Conservation (phyloP, 35 echinoderm and acorn worm species). For the Apostichopus parvimensis region DNA sequence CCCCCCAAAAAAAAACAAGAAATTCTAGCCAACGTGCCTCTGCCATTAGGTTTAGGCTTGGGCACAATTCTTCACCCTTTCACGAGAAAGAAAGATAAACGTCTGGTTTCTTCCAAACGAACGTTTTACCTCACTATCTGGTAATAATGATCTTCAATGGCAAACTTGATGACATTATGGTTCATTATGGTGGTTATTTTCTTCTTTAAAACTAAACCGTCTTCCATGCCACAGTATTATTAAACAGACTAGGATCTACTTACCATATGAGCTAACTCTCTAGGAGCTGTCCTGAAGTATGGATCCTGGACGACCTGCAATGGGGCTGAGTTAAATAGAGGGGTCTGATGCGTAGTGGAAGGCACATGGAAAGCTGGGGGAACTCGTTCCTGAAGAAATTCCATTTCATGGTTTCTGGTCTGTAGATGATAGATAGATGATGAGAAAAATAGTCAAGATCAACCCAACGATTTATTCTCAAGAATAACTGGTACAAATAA, state of each 20-base stretch:
- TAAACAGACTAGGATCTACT: slow-evolving; percentile 16
- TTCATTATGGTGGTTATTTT: background rate
- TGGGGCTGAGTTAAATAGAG: slow-evolving; percentile 77
- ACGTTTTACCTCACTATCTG: too few relatives aligned
- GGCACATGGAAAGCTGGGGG: slow-evolving; percentile 97
- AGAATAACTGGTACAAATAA: too few relatives aligned
- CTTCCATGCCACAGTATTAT: background rate
- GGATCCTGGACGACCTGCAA: slow-evolving; percentile 85
- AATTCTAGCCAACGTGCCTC: too few relatives aligned
- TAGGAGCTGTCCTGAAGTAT: slow-evolving; percentile 68
- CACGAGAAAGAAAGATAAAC: too few relatives aligned
- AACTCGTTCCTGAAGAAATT: slow-evolving; percentile 77
- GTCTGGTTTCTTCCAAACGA: too few relatives aligned
- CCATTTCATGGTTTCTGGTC: slow-evolving; percentile 84
- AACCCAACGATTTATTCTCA: too few relatives aligned
- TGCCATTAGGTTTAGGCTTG: too few relatives aligned
- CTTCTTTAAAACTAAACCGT: background rate
- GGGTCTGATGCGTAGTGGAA: slow-evolving; percentile 92
- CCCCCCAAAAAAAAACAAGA: too few relatives aligned
- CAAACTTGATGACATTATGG: background rate
- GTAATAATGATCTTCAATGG: background rate
- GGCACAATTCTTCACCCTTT: too few relatives aligned
- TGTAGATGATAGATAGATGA: slow-evolving; percentile 12
- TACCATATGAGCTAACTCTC: slow-evolving; percentile 94
- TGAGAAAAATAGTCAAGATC: too few relatives aligned